These are phyloP conservation scores for Callyntrura sp. DNA, from an alignment of 2,888 invertebrate genomes.

Conservation along the genomic window DNA sequence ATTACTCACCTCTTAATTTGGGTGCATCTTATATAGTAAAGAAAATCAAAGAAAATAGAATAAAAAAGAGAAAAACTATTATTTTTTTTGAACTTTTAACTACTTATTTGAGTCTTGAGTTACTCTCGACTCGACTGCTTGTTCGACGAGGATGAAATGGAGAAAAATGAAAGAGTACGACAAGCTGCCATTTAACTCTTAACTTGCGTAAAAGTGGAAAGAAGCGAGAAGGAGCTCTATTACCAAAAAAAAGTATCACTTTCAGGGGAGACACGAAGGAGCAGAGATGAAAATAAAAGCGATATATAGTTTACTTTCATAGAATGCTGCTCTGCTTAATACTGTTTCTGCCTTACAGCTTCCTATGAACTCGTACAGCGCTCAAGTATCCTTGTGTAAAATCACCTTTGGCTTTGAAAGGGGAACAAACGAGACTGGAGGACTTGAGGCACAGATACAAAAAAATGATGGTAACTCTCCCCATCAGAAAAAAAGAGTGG, in stretches of 20 bases:
- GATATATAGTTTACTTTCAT: constrained; percentile 16
- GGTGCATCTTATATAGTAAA: no score
- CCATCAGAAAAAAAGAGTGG: no score
- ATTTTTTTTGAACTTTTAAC: no score
- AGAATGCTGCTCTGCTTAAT: background rate
- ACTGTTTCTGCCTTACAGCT: background rate
- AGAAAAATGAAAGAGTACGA: background rate
- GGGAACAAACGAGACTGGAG: background rate
- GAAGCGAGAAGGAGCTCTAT: background rate
- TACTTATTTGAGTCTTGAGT: no score
- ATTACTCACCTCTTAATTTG: no score
- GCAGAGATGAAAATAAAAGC: constrained; percentile 10
- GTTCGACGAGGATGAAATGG: background rate
- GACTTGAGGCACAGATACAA: background rate
- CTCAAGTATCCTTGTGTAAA: background rate
- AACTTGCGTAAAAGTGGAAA: no score
- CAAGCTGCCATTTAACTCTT: background rate
- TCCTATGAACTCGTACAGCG: background rate
- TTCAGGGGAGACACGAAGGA: background rate
- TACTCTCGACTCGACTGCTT: no score
- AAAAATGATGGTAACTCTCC: no score
- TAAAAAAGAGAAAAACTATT: no score
- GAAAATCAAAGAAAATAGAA: no score
- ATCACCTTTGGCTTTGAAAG: background rate
- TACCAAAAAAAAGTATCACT: constrained; percentile 5